Evolutionary conservation across 2,113 vertebrate genomes (phyloP).

Genomic region (Gracilinanus agilis): DNA sequence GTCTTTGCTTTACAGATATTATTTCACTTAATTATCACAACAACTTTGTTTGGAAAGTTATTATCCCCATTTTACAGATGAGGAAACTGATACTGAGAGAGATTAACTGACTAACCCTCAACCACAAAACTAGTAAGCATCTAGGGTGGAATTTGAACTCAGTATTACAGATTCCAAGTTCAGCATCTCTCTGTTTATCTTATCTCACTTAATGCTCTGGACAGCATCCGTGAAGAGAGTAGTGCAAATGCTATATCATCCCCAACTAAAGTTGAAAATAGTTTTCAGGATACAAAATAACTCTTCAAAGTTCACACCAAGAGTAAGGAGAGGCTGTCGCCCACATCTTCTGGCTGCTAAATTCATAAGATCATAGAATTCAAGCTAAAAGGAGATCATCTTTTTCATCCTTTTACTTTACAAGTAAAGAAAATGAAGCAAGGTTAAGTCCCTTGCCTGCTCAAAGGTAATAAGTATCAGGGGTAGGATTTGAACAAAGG

Average conservation of each 20-base stretch:
- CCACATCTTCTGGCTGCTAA: background rate
- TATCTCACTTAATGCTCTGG: no score
- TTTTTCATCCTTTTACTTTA: background rate
- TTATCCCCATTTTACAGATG: background rate
- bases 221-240: no score
- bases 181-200: background rate
- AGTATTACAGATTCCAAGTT: background rate
- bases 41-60: background rate
- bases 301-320: no score
- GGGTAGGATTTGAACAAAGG: background rate
- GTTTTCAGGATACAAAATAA: no score
- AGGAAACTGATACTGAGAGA: background rate
- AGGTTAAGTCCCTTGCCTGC: background rate
- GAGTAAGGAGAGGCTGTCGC: no score
- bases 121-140: background rate
- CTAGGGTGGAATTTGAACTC: background rate
- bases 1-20: background rate
- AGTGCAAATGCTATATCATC: no score
- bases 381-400: background rate
- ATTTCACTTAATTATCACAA: background rate
- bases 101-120: background rate
- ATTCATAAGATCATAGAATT: background rate
- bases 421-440: background rate
- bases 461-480: background rate
- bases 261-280: no score